A percentile compares a stretch with the other conserved stretches of the same genome.
These are phyloP conservation scores for Itoplectis maculator DNA, from an alignment of 2,888 invertebrate genomes.

Conservation along the genomic window DNA sequence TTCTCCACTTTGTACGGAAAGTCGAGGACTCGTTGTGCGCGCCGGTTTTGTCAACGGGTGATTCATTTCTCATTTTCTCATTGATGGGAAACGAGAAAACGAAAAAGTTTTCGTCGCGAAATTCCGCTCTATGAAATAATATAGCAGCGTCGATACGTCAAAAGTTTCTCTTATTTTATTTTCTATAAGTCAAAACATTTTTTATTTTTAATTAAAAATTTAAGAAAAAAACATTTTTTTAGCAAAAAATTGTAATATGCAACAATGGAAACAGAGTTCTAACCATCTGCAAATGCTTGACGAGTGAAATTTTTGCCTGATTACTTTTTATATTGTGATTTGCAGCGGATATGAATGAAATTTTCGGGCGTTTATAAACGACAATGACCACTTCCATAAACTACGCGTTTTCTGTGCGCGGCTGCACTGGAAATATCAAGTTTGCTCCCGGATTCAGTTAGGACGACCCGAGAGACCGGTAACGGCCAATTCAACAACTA, in stretches of 20 bases:
- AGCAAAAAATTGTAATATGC: too few species aligned
- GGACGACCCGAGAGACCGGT: not conserved
- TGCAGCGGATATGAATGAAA: not conserved
- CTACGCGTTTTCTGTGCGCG: not conserved
- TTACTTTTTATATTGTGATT: too few species aligned
- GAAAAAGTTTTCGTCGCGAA: not conserved
- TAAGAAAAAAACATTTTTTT: too few species aligned
- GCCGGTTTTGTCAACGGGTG: not conserved
- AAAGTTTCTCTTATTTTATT: too few species aligned
- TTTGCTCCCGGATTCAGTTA: not conserved
- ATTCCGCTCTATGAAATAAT: not conserved
- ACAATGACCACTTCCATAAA: not conserved
- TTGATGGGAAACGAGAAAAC: not conserved
- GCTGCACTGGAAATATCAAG: not conserved
- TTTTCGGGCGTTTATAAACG: not conserved
- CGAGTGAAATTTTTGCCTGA: too few species aligned
- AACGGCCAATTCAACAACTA: not conserved
- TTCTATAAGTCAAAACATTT: too few species aligned
- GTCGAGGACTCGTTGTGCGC: not conserved
- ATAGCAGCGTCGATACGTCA: too few species aligned
- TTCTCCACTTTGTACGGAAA: not conserved
- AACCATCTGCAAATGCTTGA: too few species aligned
- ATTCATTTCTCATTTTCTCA: constrained; percentile 5
- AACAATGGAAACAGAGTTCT: too few species aligned
- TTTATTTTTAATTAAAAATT: too few species aligned